These are phyloP conservation scores for Artibeus lituratus DNA, from an alignment of 2,797 vertebrate species.

Conservation along the genomic window DNA sequence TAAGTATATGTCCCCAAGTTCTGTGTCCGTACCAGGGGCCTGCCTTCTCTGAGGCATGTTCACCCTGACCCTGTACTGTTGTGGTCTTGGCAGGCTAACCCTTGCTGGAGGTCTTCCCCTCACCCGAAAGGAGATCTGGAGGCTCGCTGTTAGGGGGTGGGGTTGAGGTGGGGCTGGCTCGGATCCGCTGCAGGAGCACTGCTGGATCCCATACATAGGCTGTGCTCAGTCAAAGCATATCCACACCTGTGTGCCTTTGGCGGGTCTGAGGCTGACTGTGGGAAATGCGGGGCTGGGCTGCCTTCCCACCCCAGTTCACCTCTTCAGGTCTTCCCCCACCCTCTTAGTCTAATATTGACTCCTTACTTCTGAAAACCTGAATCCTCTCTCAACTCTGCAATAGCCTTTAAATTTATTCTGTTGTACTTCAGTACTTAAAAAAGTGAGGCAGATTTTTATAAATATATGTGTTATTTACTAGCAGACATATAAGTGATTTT, in stretches of 20 bases:
- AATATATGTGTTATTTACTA: background rate
- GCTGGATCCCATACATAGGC: too few species aligned
- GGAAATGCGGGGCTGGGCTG: background rate
- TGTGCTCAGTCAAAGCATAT: background rate
- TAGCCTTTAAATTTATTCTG: background rate
- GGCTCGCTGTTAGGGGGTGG: background rate
- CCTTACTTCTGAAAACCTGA: background rate
- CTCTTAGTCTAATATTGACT: background rate
- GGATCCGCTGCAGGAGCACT: too few species aligned
- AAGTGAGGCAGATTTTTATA: background rate
- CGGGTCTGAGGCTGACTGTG: background rate
- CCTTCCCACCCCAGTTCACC: background rate
- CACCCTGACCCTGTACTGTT: background rate
- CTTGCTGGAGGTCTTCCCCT: background rate
- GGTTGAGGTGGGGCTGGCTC: background rate
- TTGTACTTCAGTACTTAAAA: background rate
- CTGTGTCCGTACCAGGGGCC: background rate
- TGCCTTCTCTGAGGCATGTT: background rate
- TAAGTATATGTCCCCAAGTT: background rate
- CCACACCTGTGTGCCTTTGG: background rate
- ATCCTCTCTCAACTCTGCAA: background rate
- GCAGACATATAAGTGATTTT: background rate
- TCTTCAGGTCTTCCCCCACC: background rate
- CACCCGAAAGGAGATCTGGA: background rate
- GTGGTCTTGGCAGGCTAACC: background rate